Evolutionary conservation across 2,797 vertebrate genomes (phyloP).

Genomic region (Hafferia zeledoni): DNA sequence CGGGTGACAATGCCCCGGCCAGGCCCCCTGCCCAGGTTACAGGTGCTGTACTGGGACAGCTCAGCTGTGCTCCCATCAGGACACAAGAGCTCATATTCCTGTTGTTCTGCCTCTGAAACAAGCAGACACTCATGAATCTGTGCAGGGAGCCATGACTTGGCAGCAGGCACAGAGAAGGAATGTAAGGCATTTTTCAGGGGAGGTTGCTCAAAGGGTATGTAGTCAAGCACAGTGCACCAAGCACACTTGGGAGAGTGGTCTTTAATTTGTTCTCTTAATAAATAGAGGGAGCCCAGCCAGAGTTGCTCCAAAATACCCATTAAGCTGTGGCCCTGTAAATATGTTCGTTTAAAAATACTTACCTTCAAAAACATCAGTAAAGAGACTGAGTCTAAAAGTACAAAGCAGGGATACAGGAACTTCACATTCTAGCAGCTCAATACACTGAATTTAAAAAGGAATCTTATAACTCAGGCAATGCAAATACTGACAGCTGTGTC

Average conservation of each 20-base stretch:
- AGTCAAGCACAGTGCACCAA: not conserved
- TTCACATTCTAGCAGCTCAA: not conserved
- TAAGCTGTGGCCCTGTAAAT: not conserved
- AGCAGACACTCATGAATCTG: not conserved
- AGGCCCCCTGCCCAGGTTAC: conserved; percentile 88
- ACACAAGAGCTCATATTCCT: conserved; percentile 84
- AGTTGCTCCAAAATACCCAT: not conserved
- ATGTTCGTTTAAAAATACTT: not conserved
- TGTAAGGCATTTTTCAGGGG: not conserved
- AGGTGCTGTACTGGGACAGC: conserved; percentile 79
- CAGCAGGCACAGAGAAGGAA: not conserved
- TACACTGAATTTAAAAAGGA: not conserved
- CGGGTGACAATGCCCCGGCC: conserved; percentile 83
- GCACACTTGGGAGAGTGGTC: not conserved
- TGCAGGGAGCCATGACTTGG: not conserved
- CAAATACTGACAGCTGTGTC: not conserved
- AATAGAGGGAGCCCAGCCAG: not conserved
- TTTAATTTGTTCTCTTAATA: not conserved
- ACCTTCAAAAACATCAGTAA: not conserved
- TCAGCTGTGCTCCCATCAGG: conserved; percentile 83
- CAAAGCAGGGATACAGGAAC: not conserved
- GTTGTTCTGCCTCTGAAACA: conserved; percentile 75
- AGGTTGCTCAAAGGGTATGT: not conserved
- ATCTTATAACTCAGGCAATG: not conserved
- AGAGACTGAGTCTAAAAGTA: not conserved